Evolutionary conservation across 1,140 invertebrate species (phyloP).

Genomic region (Watersipora subatra): DNA sequence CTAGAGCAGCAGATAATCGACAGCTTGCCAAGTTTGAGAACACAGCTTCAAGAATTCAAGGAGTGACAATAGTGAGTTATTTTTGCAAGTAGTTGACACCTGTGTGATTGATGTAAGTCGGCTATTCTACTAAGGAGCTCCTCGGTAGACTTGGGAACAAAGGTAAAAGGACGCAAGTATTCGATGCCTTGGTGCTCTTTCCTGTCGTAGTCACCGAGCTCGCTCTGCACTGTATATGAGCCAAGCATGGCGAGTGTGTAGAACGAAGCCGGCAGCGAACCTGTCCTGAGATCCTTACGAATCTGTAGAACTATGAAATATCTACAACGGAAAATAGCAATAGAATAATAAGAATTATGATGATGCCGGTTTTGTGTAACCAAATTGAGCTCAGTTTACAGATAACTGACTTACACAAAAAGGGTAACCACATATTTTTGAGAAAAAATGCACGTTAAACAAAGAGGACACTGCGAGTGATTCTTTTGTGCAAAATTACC

Average conservation of each 20-base stretch:
- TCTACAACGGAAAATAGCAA: conserved; percentile 41
- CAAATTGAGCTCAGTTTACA: too few species aligned
- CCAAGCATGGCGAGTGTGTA: conserved; percentile 91
- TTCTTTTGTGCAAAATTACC: not conserved
- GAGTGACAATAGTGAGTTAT: too few species aligned
- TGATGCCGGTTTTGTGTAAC: not conserved
- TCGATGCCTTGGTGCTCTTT: conserved; percentile 52
- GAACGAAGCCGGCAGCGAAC: conserved; percentile 84
- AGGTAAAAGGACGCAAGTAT: conserved; percentile 79
- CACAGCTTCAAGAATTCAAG: too few species aligned
- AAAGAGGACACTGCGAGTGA: too few species aligned
- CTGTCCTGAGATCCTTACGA: conserved; percentile 77
- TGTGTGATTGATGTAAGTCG: conserved; percentile 85
- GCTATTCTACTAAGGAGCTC: conserved; percentile 89
- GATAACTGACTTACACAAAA: too few species aligned
- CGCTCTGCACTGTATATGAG: conserved; percentile 91
- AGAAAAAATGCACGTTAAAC: too few species aligned
- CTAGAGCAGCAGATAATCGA: too few species aligned
- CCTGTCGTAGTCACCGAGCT: conserved; percentile 86
- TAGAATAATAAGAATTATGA: conserved; percentile 1
- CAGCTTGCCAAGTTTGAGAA: too few species aligned
- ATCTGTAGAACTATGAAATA: conserved; percentile 92
- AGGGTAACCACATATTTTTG: too few species aligned
- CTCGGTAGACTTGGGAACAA: conserved; percentile 64
- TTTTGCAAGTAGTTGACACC: conserved; percentile 56